Evolutionary conservation across 2,888 invertebrate species (phyloP), one percentile per base, ranked within the genome.

Genomic region (Noctua comes): DNA sequence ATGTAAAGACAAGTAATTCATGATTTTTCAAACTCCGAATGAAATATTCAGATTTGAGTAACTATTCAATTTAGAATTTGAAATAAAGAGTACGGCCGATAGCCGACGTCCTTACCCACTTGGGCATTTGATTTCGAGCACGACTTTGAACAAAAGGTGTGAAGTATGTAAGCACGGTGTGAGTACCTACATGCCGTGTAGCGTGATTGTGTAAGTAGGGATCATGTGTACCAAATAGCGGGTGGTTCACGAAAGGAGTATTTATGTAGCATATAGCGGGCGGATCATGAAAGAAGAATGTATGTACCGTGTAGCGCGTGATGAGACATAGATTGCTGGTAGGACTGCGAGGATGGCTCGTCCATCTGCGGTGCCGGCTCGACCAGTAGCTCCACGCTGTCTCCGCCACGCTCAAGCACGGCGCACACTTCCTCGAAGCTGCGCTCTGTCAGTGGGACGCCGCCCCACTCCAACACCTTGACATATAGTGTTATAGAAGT

Each of bases 351-450:
- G 40, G 94, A 93, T 66, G 91, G 81, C 95, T 98, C 97, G 93
- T 98, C 98, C 73, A 98, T 97, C 88, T 98, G 98, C 91, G 98
- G 98, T 91, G 98, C 98, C 87, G 98, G 98, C 93, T 99, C 99
- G 75, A 99, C 98, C 71, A 99, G 96, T 81, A 99, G 96, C 91
- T 99, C 99, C 2, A 98, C 98, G 82, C 98, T 97, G 93, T 99
- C 99, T 3, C 98, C 98, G 57, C 98, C 98, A 79, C 98, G 98
- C 94, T 99, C 99, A 97, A 99, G 98, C 88, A 99, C 98, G 79
- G 98, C 98, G 92, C 98, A 98, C 62, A 99, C 99, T 94, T 99
- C 99, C 94, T 99, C 99, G 93, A 99, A 99, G 88, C 98, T 99
- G 88, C 99, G 98, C 96, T 99, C 99, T 71, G 98, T 98, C 81